A percentile compares a stretch with the other conserved stretches of the same genome.
Conservation (phyloP, 2,888 invertebrate species). For the Hyles lineata region DNA sequence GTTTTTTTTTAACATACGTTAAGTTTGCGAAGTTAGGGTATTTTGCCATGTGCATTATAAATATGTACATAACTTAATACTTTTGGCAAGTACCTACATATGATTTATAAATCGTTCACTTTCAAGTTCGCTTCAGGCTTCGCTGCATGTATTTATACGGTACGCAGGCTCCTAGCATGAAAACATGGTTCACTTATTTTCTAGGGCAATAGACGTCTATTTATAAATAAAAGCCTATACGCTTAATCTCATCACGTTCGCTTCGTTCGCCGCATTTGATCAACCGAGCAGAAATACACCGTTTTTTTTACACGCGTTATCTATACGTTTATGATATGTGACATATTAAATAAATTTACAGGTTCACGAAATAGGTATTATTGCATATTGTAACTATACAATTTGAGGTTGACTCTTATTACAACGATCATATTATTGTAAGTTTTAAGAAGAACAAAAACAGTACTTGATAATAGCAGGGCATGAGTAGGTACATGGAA, state of each 20-base stretch:
- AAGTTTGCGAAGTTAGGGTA: background rate
- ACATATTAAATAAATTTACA: background rate
- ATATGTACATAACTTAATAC: background rate
- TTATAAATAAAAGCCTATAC: constrained; percentile 75
- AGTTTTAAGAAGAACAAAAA: too few species aligned
- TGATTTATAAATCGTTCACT: constrained; percentile 18
- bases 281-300: constrained; percentile 57
- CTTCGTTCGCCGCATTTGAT: constrained; percentile 64
- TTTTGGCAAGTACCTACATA: background rate
- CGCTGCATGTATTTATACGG: constrained; percentile 70
- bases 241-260: constrained; percentile 70
- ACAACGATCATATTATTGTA: too few species aligned
- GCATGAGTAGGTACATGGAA: too few species aligned
- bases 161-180: constrained; percentile 71
- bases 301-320: constrained; percentile 39
- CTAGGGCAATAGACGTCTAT: constrained; percentile 77
- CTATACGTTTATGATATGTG: constrained; percentile 10
- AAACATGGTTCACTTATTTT: constrained; percentile 77
- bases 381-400: too few species aligned
- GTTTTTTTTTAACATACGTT: background rate
- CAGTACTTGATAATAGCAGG: too few species aligned
- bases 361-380: too few species aligned
- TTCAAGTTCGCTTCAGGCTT: constrained; percentile 59
- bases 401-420: too few species aligned
- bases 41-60: background rate